Percentiles rank a stretch among this genome's conserved stretches.
Evolutionary conservation across 2,888 invertebrate genomes (phyloP).

Genomic region (Agrochola lychnidis): DNA sequence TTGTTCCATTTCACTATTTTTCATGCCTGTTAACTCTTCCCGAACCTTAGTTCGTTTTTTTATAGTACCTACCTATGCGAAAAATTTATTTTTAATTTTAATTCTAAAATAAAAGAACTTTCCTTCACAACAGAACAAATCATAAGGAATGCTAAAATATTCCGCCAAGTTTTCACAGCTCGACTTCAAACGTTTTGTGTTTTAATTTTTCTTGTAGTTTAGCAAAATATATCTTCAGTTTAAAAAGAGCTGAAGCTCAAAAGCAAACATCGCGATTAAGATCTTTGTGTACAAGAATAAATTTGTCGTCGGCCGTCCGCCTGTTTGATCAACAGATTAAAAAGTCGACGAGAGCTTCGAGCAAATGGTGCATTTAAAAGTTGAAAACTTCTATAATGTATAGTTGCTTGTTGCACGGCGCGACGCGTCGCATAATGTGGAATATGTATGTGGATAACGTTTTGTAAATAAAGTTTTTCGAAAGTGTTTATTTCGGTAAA

Average conservation of each 20-base stretch:
- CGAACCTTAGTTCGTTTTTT: neutral
- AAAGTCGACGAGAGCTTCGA: conserved; percentile 78
- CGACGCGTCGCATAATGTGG: conserved; percentile 36
- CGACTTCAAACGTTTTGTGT: conserved; percentile 53
- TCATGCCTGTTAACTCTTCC: neutral
- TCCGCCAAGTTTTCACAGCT: conserved; percentile 40
- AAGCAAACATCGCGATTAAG: conserved; percentile 78
- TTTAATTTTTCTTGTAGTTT: conserved; percentile 54
- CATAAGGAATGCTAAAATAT: conserved; percentile 30
- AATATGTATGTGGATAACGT: conserved; percentile 23
- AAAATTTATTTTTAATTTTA: neutral
- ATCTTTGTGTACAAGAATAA: conserved; percentile 86
- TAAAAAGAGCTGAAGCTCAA: conserved; percentile 66
- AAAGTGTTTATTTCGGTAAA: conserved; percentile 16
- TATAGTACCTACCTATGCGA: neutral
- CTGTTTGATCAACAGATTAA: conserved; percentile 88
- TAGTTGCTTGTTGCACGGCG: conserved; percentile 60
- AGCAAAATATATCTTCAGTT: conserved; percentile 57
- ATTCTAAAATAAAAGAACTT: conserved; percentile 9
- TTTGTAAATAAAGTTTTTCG: conserved; percentile 22
- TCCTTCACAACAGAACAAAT: conserved; percentile 21
- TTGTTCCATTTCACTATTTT: neutral
- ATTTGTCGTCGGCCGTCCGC: conserved; percentile 83
- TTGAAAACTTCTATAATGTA: conserved; percentile 71
- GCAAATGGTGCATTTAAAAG: conserved; percentile 83